Conservation (phyloP, 1,140 invertebrate species). For the Megalopta genalis region DNA sequence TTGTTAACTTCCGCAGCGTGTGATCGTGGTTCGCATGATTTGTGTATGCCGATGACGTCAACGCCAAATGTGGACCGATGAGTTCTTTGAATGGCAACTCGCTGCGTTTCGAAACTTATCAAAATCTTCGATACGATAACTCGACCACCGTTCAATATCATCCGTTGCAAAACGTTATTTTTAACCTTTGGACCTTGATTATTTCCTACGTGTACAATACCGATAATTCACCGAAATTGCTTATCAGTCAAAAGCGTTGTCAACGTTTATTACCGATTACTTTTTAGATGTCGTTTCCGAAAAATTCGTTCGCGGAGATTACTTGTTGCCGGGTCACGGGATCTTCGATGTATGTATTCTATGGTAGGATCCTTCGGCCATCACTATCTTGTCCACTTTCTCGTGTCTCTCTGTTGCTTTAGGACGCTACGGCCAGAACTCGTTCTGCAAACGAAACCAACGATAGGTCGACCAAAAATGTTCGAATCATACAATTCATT, state of each 20-base stretch:
- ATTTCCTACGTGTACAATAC: too few relatives aligned
- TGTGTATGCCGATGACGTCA: conserved; percentile 32
- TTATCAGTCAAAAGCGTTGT: too few relatives aligned
- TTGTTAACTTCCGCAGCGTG: conserved; percentile 5
- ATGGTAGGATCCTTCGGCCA: conserved; percentile 38
- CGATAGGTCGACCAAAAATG: conserved; percentile 25
- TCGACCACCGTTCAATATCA: not conserved
- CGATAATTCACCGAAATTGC: too few relatives aligned
- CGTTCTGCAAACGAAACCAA: conserved; percentile 55
- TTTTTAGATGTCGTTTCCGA: not conserved
- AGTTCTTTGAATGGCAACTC: conserved; percentile 27
- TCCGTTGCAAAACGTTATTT: not conserved
- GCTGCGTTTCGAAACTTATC: not conserved
- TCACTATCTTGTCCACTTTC: conserved; percentile 39
- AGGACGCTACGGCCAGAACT: conserved; percentile 36
- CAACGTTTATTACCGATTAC: too few relatives aligned
- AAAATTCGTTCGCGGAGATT: not conserved
- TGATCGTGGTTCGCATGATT: conserved; percentile 13
- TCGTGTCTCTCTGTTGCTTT: conserved; percentile 47
- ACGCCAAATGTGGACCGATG: conserved; percentile 23
- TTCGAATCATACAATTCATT: not conserved
- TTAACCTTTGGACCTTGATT: not conserved
- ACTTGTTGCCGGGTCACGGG: conserved; percentile 40
- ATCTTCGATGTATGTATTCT: conserved; percentile 41
- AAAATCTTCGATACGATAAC: not conserved